A percentile compares a stretch with the other conserved stretches of the same genome.
These are phyloP conservation scores for Elegia similella DNA, from an alignment of 2,888 invertebrate genomes.

Conservation along the genomic window DNA sequence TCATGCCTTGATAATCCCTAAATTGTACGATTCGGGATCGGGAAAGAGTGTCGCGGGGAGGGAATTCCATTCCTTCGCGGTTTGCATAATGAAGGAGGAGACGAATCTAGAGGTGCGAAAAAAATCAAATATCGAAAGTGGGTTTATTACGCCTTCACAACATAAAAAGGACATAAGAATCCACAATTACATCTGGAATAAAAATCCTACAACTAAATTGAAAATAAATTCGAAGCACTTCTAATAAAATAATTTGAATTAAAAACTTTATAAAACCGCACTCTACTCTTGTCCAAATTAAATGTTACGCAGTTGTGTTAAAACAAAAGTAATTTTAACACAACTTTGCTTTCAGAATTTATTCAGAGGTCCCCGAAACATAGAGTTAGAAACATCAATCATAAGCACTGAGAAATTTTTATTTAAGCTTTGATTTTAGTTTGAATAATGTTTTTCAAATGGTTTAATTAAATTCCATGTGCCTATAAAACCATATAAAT, in stretches of 20 bases:
- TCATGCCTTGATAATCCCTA: too few species aligned
- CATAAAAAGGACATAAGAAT: too few species aligned
- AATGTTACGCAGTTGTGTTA: constrained; percentile 1
- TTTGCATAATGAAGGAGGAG: too few species aligned
- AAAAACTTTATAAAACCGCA: neutral
- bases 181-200: neutral
- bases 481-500: too few species aligned
- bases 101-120: too few species aligned
- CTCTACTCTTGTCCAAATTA: neutral
- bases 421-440: neutral
- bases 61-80: too few species aligned
- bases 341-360: constrained; percentile 7
- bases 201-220: neutral
- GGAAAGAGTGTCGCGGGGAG: too few species aligned
- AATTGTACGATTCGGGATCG: too few species aligned
- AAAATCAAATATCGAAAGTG: too few species aligned
- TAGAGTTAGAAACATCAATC: neutral
- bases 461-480: too few species aligned
- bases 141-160: too few species aligned
- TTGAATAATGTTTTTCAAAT: too few species aligned
- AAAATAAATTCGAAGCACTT: neutral
- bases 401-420: neutral
- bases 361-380: neutral
- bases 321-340: constrained; percentile 7
- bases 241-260: neutral